Conservation (phyloP, 2,888 invertebrate genomes). For the Hartigia nigra region DNA sequence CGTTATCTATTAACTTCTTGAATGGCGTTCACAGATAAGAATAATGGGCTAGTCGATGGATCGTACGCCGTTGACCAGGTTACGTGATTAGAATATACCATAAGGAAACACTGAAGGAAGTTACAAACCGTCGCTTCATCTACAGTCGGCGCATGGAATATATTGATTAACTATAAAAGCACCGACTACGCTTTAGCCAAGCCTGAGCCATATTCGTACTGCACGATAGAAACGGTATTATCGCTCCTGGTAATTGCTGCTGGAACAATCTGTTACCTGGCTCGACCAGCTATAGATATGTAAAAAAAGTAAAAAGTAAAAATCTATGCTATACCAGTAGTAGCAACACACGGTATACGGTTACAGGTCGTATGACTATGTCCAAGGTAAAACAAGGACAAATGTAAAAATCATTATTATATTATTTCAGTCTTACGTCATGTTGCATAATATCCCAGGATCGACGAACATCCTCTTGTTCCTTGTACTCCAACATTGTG, state of each 20-base stretch:
- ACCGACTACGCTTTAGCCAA: slow-evolving; percentile 11
- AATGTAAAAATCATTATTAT: neutral
- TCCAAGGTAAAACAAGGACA: neutral
- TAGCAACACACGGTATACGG: neutral
- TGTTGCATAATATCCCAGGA: slow-evolving; percentile 89
- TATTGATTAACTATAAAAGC: slow-evolving; percentile 39
- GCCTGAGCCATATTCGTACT: neutral
- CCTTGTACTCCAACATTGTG: slow-evolving; percentile 77
- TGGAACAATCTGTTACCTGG: neutral
- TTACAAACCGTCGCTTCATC: slow-evolving; percentile 4
- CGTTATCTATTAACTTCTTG: neutral
- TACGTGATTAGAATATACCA: slow-evolving; percentile 17
- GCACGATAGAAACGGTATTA: neutral
- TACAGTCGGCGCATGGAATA: slow-evolving; percentile 19
- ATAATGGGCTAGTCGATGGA: neutral
- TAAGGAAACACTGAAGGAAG: slow-evolving; percentile 6
- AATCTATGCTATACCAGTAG: neutral
- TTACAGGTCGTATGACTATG: neutral
- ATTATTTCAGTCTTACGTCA: slow-evolving; percentile 74
- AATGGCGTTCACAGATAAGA: neutral
- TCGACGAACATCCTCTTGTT: slow-evolving; percentile 73
- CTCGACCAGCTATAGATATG: neutral
- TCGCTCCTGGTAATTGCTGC: neutral
- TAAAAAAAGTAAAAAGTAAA: no score
- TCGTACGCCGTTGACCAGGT: slow-evolving; percentile 18